Conservation (phyloP, 2,888 invertebrate species). For the Anticlea derivata region DNA sequence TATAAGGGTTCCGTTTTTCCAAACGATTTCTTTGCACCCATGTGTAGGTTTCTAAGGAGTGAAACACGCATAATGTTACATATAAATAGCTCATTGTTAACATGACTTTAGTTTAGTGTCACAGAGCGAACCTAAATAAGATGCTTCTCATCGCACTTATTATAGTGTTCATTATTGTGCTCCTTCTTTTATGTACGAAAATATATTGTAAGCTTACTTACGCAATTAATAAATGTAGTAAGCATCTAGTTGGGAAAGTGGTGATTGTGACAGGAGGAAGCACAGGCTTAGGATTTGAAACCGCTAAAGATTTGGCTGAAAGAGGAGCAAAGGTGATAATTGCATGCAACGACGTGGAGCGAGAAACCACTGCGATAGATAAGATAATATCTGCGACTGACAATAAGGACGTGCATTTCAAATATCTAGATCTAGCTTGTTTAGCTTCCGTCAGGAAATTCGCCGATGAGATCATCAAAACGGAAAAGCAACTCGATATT, state of each 20-base stretch:
- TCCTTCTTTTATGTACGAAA: too few relatives aligned
- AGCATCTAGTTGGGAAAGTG: slow-evolving; percentile 89
- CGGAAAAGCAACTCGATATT: slow-evolving; percentile 81
- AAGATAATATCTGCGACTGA: slow-evolving; percentile 50
- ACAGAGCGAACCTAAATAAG: too few relatives aligned
- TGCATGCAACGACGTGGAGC: slow-evolving; percentile 89
- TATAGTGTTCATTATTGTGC: too few relatives aligned
- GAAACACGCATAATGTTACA: too few relatives aligned
- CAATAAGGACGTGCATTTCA: slow-evolving; percentile 62
- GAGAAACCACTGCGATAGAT: slow-evolving; percentile 82
- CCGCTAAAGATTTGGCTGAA: slow-evolving; percentile 87
- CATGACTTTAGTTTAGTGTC: too few relatives aligned
- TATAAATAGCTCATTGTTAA: too few relatives aligned
- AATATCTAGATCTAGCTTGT: slow-evolving; percentile 78
- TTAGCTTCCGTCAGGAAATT: slow-evolving; percentile 83
- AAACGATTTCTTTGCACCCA: too few relatives aligned
- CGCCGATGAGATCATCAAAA: slow-evolving; percentile 82
- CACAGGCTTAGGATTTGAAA: slow-evolving; percentile 91
- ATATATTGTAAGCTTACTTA: slow-evolving; percentile 20
- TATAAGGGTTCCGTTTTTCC: too few relatives aligned
- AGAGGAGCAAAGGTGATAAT: slow-evolving; percentile 90
- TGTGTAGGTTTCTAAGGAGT: too few relatives aligned
- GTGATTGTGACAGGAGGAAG: slow-evolving; percentile 94
- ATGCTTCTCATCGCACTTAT: too few relatives aligned
- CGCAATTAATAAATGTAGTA: slow-evolving; percentile 55